Conservation (phyloP, 2,888 invertebrate species). For the Melanchra persicariae region DNA sequence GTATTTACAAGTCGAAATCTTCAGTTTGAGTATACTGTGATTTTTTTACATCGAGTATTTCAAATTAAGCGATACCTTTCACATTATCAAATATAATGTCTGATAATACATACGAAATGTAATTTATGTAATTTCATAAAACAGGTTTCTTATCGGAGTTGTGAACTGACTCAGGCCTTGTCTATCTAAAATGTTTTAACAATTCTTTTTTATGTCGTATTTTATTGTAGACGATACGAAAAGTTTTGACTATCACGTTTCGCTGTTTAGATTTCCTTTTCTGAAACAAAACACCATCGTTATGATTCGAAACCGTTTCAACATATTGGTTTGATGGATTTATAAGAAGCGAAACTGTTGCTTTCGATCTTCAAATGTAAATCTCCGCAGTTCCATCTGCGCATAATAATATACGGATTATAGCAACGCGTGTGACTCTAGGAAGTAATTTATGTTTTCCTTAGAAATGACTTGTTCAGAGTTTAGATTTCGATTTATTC, state of each 20-base stretch:
- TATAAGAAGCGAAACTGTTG: constrained; percentile 8
- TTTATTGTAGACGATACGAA: constrained; percentile 49
- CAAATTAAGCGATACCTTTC: constrained; percentile 52
- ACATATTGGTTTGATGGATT: constrained; percentile 21
- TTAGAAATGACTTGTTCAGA: constrained; percentile 87
- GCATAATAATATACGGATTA: constrained; percentile 38
- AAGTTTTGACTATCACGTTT: constrained; percentile 42
- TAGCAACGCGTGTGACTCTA: constrained; percentile 58
- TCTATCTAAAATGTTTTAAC: constrained; percentile 74
- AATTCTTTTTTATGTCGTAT: constrained; percentile 65
- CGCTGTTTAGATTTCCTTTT: constrained; percentile 34
- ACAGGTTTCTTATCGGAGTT: constrained; percentile 82
- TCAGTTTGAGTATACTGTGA: constrained; percentile 38
- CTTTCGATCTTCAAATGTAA: constrained; percentile 24
- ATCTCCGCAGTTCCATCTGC: constrained; percentile 35
- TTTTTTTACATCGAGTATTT: constrained; percentile 49
- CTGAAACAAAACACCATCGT: constrained; percentile 15
- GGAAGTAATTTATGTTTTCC: constrained; percentile 68
- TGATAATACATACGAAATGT: no score
- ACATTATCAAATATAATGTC: constrained; percentile 61
- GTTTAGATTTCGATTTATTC: constrained; percentile 82
- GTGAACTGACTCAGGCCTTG: constrained; percentile 84
- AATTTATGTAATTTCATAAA: constrained; percentile 65
- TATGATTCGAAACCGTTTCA: constrained; percentile 20
- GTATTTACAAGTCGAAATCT: constrained; percentile 39